These are phyloP conservation scores for Engraulis encrasicolus DNA, from an alignment of 2,113 vertebrate species.

Conservation along the genomic window DNA sequence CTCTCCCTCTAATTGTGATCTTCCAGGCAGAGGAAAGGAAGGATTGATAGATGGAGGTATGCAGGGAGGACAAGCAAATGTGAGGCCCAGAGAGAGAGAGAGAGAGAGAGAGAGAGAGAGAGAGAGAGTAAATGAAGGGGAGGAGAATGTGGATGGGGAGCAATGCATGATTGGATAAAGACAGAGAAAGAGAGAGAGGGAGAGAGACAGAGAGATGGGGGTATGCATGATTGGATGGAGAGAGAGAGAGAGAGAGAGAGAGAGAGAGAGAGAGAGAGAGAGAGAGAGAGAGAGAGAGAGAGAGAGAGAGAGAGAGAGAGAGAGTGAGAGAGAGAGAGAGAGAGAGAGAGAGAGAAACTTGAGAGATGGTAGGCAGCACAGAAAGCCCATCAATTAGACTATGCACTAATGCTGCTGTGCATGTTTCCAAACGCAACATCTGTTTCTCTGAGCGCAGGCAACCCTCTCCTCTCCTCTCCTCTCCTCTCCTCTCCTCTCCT, in stretches of 20 bases:
- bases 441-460: constrained; percentile 41
- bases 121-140: background rate
- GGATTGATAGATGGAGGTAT: background rate
- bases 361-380: too few species aligned
- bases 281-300: background rate
- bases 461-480: too few species aligned
- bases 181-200: background rate
- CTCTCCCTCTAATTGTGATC: background rate
- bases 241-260: background rate
- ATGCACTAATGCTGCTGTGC: constrained; percentile 37
- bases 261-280: constrained; percentile 10
- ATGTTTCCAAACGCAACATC: constrained; percentile 50
- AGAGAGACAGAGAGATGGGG: background rate
- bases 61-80: background rate
- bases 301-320: background rate
- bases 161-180: background rate
- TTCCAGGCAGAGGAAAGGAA: background rate
- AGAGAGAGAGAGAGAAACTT: too few species aligned
- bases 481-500: too few species aligned
- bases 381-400: constrained; percentile 37
- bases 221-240: background rate
- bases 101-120: background rate
- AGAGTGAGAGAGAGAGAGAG: background rate
- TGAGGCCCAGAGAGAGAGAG: background rate
- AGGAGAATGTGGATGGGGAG: background rate